Conservation (phyloP, 92 coral and sea anemone genomes). For the Phymanthus crucifer region DNA sequence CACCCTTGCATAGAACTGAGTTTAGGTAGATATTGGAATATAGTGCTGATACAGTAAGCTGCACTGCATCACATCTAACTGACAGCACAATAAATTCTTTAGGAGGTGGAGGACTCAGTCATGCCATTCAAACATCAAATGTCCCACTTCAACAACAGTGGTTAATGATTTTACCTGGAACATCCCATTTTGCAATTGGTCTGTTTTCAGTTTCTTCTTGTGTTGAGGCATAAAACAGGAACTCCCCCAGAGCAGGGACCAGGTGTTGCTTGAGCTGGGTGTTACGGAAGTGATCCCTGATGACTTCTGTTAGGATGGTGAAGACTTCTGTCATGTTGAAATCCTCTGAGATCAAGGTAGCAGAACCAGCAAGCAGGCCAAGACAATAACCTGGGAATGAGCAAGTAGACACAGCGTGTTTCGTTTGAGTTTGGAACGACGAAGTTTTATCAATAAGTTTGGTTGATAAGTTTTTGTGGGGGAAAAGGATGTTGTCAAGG, state of each 20-base stretch:
- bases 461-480: too few species aligned
- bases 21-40: too few species aligned
- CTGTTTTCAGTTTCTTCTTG: conserved; percentile 90
- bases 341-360: conserved; percentile 91
- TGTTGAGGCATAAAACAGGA: conserved; percentile 95
- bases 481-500: too few species aligned
- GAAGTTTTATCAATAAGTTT: too few species aligned
- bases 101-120: not conserved
- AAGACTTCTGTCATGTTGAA: conserved; percentile 95
- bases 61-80: too few species aligned
- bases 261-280: conserved; percentile 84
- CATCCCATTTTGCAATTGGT: conserved; percentile 83
- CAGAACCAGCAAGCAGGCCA: conserved; percentile 90
- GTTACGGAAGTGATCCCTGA: conserved; percentile 95
- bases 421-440: too few species aligned
- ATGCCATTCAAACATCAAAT: too few species aligned
- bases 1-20: too few species aligned
- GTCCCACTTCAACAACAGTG: too few species aligned
- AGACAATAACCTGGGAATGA: conserved; percentile 59
- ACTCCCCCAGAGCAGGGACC: conserved; percentile 94
- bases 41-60: too few species aligned
- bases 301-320: conserved; percentile 80
- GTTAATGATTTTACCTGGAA: conserved; percentile 71
- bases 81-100: too few species aligned
- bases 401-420: not conserved